A percentile compares a stretch with the other conserved stretches of the same genome.
These are phyloP conservation scores for Troides oblongomaculatus DNA, from an alignment of 2,888 invertebrate genomes.

Conservation along the genomic window DNA sequence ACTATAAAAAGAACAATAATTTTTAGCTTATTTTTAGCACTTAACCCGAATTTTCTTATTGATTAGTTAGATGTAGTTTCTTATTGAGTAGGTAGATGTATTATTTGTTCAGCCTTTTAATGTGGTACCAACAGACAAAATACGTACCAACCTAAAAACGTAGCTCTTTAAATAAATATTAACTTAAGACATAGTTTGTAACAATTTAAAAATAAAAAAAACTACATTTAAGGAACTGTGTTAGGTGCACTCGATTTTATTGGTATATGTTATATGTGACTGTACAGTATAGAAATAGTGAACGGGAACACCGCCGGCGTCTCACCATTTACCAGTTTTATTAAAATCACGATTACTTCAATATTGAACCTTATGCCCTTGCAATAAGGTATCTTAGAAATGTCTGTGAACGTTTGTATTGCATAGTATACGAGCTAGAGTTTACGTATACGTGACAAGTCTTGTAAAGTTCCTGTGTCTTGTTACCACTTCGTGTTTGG, in stretches of 20 bases:
- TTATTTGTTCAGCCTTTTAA: too few relatives aligned
- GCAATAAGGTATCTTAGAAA: slow-evolving; percentile 34
- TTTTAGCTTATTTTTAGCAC: too few relatives aligned
- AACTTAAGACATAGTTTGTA: not conserved
- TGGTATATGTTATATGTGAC: slow-evolving; percentile 51
- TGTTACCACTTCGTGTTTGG: slow-evolving; percentile 65
- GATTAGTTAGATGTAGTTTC: too few relatives aligned
- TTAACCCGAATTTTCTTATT: too few relatives aligned
- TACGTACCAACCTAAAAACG: too few relatives aligned
- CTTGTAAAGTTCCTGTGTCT: slow-evolving; percentile 64
- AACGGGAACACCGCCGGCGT: slow-evolving; percentile 40
- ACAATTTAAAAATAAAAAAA: slow-evolving; percentile 9
- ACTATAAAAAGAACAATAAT: too few relatives aligned
- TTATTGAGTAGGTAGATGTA: too few relatives aligned
- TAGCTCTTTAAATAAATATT: too few relatives aligned
- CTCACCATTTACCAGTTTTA: slow-evolving; percentile 37
- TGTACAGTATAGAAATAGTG: slow-evolving; percentile 57
- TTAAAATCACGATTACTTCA: slow-evolving; percentile 23
- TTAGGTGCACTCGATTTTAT: slow-evolving; percentile 18
- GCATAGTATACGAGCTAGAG: slow-evolving; percentile 49
- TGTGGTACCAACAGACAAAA: too few relatives aligned
- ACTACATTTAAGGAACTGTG: slow-evolving; percentile 4
- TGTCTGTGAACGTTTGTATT: slow-evolving; percentile 34
- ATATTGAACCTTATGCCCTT: slow-evolving; percentile 37
- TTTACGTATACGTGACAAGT: slow-evolving; percentile 61